phyloP scores from a whole-genome alignment of 2,888 invertebrate species.

The Halictus quadricinctus region DNA sequence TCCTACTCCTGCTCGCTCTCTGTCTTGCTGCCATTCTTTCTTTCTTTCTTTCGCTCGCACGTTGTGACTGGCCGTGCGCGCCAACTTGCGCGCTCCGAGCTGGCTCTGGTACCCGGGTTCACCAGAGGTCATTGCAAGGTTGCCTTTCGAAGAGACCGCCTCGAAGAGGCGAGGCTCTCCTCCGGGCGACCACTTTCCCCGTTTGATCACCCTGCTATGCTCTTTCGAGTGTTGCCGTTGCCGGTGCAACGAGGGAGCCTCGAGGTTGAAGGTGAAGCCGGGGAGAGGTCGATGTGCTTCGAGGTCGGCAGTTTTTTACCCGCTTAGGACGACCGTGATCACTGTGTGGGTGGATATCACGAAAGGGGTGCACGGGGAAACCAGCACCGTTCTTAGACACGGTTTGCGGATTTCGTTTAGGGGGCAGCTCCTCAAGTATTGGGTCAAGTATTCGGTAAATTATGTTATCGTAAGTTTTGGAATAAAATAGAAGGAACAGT shows the following conservation, averaged over 20 bases:
- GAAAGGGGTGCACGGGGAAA: not conserved
- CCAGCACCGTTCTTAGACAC: not conserved
- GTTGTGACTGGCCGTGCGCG: constrained; percentile 16
- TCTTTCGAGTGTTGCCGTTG: constrained; percentile 53
- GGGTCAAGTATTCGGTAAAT: no score
- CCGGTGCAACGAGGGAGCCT: constrained; percentile 47
- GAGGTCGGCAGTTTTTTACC: constrained; percentile 31
- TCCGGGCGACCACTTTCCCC: constrained; percentile 70
- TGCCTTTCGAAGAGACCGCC: constrained; percentile 75
- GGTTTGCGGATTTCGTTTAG: not conserved
- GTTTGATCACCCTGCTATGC: constrained; percentile 63
- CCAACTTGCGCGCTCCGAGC: constrained; percentile 35
- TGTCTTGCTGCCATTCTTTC: not conserved
- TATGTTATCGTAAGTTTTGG: no score
- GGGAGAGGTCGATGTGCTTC: constrained; percentile 59
- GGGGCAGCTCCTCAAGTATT: not conserved
- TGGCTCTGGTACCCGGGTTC: constrained; percentile 72
- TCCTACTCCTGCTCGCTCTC: not conserved
- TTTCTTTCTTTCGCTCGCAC: constrained; percentile 25
- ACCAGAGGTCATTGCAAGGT: constrained; percentile 81
- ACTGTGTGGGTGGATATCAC: not conserved
- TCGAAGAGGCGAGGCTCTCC: constrained; percentile 64
- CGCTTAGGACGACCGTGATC: not conserved
- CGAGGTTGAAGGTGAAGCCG: constrained; percentile 54
- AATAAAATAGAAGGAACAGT: no score